A percentile compares a stretch with the other conserved stretches of the same genome.
phyloP scores from a whole-genome alignment of 2,888 invertebrate genomes.

The Caradrina kadenii region DNA sequence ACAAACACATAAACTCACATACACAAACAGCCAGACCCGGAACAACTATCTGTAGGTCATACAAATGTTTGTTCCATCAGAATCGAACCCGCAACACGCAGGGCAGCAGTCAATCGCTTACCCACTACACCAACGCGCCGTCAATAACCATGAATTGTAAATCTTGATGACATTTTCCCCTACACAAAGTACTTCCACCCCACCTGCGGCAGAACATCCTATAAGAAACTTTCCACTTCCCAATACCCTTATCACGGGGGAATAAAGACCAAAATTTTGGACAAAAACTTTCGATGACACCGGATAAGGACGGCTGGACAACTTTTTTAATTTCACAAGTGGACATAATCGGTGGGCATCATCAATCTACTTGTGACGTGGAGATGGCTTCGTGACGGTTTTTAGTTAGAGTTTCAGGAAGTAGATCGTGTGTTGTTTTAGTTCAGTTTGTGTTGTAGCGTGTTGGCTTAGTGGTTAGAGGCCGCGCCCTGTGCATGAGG shows the following conservation, averaged over 20 bases:
- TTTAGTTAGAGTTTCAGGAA: conserved; percentile 34
- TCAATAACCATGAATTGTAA: neutral
- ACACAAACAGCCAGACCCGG: too few relatives aligned
- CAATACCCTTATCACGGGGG: conserved; percentile 34
- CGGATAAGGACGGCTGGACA: conserved; percentile 51
- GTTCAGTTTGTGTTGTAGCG: neutral
- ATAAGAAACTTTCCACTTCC: conserved; percentile 49
- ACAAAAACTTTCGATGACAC: conserved; percentile 49
- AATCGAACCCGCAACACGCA: too few relatives aligned
- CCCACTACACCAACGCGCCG: too few relatives aligned
- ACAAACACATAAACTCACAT: too few relatives aligned
- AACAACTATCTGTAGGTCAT: too few relatives aligned
- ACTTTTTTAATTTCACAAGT: conserved; percentile 71
- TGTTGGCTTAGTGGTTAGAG: neutral
- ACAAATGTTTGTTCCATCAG: too few relatives aligned
- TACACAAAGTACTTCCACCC: neutral
- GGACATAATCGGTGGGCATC: conserved; percentile 64
- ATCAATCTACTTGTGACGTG: conserved; percentile 60
- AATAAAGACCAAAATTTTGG: conserved; percentile 43
- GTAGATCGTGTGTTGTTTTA: conserved; percentile 15
- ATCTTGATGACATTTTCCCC: neutral
- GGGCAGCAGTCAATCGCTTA: too few relatives aligned
- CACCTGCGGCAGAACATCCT: conserved; percentile 21
- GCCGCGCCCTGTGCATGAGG: neutral
- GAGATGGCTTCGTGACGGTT: neutral